phyloP scores from a whole-genome alignment of 2,888 invertebrate genomes.

The Stegana nigrithorax region DNA sequence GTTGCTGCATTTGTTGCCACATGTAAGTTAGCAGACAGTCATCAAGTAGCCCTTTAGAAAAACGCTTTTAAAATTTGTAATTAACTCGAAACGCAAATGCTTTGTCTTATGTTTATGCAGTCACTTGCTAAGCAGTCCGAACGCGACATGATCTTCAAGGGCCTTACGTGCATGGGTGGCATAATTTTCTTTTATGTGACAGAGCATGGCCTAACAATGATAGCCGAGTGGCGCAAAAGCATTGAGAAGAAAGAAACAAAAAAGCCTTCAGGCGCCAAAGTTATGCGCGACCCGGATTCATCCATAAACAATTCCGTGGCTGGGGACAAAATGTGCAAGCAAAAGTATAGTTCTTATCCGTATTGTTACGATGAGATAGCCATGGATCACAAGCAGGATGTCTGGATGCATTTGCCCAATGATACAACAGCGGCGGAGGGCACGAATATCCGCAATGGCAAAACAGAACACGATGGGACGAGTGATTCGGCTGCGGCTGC shows the following conservation, averaged over 20 bases:
- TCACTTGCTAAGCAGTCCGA: conserved; percentile 68
- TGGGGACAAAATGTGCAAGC: conserved; percentile 80
- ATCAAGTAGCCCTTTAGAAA: no score
- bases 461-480: conserved; percentile 41
- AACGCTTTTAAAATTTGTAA: neutral
- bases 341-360: conserved; percentile 89
- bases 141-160: conserved; percentile 84
- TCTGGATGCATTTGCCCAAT: conserved; percentile 66
- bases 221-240: conserved; percentile 84
- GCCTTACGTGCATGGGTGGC: conserved; percentile 78
- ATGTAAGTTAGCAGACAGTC: conserved; percentile 75
- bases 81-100: neutral
- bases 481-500: conserved; percentile 53
- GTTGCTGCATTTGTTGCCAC: conserved; percentile 89
- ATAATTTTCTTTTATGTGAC: conserved; percentile 91
- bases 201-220: conserved; percentile 83
- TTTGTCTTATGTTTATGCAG: no score
- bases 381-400: conserved; percentile 77
- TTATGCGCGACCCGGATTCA: conserved; percentile 76
- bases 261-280: conserved; percentile 74
- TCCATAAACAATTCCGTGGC: conserved; percentile 65
- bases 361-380: conserved; percentile 89
- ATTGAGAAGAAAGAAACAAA: conserved; percentile 76
- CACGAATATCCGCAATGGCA: conserved; percentile 40
- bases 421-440: conserved; percentile 35